Evolutionary conservation across 2,888 invertebrate species (phyloP).

Genomic region (Andrena hattorfiana): DNA sequence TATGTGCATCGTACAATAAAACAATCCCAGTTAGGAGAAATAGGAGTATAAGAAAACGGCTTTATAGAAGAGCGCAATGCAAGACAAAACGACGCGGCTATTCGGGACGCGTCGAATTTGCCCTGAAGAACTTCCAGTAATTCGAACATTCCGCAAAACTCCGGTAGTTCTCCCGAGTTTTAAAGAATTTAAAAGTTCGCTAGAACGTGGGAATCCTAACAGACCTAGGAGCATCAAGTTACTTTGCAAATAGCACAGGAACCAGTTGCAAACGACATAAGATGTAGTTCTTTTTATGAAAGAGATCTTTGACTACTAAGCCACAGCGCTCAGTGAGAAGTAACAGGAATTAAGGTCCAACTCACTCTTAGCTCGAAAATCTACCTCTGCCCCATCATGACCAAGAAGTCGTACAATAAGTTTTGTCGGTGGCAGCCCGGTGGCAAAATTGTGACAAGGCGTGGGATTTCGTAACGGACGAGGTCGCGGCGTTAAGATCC

Average conservation of each 20-base stretch:
- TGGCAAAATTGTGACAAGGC: conserved; percentile 33
- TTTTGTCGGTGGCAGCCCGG: not conserved
- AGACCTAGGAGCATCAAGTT: not conserved
- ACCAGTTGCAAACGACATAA: not conserved
- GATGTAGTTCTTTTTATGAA: not conserved
- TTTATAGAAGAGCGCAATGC: not conserved
- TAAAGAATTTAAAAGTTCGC: conserved; percentile 50
- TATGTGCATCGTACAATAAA: too few relatives aligned
- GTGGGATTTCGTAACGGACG: conserved; percentile 31
- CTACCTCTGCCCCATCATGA: not conserved
- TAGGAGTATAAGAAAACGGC: not conserved
- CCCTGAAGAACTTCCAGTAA: conserved; percentile 33
- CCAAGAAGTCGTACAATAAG: conserved; percentile 18
- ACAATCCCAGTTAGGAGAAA: not conserved
- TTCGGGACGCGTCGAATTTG: conserved; percentile 26
- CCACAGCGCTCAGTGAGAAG: not conserved
- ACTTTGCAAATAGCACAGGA: not conserved
- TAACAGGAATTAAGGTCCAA: not conserved
- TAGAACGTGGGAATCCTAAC: conserved; percentile 22
- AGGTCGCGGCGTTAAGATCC: conserved; percentile 47
- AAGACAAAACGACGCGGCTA: conserved; percentile 5
- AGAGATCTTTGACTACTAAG: not conserved
- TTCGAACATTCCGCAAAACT: conserved; percentile 48
- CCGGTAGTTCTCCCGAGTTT: conserved; percentile 5
- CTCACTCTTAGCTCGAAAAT: not conserved